Evolutionary conservation across 2,113 vertebrate species (phyloP).

Genomic region (Sialia sialis): DNA sequence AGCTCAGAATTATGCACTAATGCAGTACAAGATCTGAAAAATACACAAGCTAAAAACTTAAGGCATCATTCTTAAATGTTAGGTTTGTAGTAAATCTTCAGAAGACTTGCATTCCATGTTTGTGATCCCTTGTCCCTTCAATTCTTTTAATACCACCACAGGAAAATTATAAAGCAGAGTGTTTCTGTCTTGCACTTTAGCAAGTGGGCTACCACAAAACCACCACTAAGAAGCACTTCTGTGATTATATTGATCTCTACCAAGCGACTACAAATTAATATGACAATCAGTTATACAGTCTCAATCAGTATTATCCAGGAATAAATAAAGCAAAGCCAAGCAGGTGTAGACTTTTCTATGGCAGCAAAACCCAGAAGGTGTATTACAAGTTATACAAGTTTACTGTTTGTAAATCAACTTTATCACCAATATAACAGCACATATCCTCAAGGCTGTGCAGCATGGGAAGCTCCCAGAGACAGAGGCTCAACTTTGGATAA

Average conservation of each 20-base stretch:
- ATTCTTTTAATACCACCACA: neutral
- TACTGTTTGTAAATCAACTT: neutral
- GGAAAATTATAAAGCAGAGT: neutral
- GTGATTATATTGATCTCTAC: neutral
- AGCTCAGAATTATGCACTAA: too few relatives aligned
- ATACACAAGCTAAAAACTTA: neutral
- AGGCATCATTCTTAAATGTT: neutral
- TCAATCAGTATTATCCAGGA: neutral
- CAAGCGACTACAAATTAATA: neutral
- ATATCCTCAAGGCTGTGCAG: neutral
- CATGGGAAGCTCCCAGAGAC: neutral
- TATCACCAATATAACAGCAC: neutral
- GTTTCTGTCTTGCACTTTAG: neutral
- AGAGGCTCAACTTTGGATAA: neutral
- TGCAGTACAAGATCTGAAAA: neutral
- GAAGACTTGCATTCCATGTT: neutral
- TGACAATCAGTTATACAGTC: neutral
- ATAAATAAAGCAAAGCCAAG: fast-evolving
- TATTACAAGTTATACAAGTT: neutral
- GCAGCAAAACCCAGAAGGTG: neutral
- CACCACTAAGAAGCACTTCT: neutral
- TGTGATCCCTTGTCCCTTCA: neutral
- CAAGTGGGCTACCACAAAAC: neutral
- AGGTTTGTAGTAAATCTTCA: neutral
- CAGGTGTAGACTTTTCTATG: fast-evolving